phyloP scores from a whole-genome alignment of 2,797 vertebrate species.

The Takifugu rubripes region DNA sequence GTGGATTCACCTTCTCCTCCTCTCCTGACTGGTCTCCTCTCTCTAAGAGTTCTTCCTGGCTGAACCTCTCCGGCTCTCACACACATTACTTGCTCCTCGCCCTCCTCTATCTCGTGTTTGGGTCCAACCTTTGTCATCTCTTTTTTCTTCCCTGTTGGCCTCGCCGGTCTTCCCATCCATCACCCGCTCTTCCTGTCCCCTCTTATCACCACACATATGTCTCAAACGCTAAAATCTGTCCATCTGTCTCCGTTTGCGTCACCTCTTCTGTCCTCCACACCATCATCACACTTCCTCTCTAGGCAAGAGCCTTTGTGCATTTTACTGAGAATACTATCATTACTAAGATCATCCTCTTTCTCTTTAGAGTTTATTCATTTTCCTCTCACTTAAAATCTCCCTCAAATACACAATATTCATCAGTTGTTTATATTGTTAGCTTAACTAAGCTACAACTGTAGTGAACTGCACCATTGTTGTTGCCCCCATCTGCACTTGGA shows the following conservation, averaged over 20 bases:
- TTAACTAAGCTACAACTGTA: too few relatives aligned
- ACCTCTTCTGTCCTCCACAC: constrained; percentile 46
- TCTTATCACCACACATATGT: constrained; percentile 61
- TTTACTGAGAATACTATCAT: constrained; percentile 14
- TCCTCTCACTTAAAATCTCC: background rate
- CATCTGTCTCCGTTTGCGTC: constrained; percentile 46
- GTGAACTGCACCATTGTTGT: too few relatives aligned
- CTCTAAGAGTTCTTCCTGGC: constrained; percentile 14
- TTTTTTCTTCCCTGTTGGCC: constrained; percentile 47
- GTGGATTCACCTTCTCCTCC: constrained; percentile 57
- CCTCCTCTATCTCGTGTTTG: constrained; percentile 24
- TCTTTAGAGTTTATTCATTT: background rate
- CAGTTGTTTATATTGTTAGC: too few relatives aligned
- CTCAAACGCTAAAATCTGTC: constrained; percentile 65
- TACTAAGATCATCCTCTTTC: constrained; percentile 24
- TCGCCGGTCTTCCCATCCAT: constrained; percentile 63
- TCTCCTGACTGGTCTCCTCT: constrained; percentile 21
- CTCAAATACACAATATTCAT: too few relatives aligned
- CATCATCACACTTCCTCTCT: constrained; percentile 9
- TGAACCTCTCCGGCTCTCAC: constrained; percentile 12
- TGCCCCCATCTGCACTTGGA: too few relatives aligned
- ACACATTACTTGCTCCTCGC: constrained; percentile 23
- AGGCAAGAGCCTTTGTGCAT: background rate
- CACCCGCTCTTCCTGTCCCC: constrained; percentile 59
- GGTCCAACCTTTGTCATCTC: constrained; percentile 43